A percentile compares a stretch with the other conserved stretches of the same genome.
Conservation (phyloP, 2,113 vertebrate species). For the Crotalus helleri region DNA sequence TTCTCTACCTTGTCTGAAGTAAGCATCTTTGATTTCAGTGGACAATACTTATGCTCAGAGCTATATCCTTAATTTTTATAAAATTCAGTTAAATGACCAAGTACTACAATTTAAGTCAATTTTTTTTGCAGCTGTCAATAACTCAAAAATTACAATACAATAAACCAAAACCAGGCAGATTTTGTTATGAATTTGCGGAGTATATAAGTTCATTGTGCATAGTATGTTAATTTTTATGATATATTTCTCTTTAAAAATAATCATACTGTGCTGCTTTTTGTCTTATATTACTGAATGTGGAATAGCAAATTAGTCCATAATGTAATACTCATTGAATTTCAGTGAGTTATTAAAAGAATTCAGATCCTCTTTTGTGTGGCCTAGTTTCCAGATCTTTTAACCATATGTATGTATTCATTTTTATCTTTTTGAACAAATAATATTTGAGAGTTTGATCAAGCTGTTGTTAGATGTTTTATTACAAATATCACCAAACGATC, state of each 20-base stretch:
- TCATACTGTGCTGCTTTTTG: not conserved
- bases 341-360: not conserved
- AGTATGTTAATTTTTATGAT: not conserved
- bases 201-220: not conserved
- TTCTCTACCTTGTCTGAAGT: not conserved
- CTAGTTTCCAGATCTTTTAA: not conserved
- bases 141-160: not conserved
- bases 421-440: not conserved
- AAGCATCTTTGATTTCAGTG: not conserved
- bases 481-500: not conserved
- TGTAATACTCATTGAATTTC: not conserved
- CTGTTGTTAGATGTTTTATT: constrained; percentile 10
- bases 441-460: not conserved
- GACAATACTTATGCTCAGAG: not conserved
- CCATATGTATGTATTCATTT: not conserved
- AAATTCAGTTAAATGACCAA: not conserved
- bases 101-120: not conserved
- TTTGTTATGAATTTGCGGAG: not conserved
- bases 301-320: not conserved
- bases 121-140: too few species aligned
- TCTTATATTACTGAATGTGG: not conserved
- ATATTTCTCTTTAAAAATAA: not conserved
- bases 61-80: not conserved
- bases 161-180: not conserved
- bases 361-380: not conserved